Evolutionary conservation across 2,888 invertebrate genomes (phyloP), one percentile per base, ranked within the genome.

Genomic region (Oxycera nigricornis): DNA sequence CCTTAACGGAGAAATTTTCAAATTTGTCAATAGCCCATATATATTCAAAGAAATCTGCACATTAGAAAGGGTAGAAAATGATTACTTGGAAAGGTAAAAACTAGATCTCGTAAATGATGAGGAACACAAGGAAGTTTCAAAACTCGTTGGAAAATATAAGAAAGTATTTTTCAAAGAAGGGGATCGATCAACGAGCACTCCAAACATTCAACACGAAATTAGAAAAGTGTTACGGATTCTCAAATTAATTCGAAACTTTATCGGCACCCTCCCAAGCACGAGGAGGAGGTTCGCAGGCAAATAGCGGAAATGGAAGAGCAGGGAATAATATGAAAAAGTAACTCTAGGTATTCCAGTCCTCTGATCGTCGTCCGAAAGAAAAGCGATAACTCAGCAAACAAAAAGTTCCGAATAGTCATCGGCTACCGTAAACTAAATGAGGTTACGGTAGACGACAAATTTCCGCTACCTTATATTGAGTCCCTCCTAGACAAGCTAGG

Each of bases 121-220:
- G n/a, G n/a, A n/a, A n/a, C n/a, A n/a, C n/a, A n/a, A n/a, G n/a
- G n/a, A n/a, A n/a, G n/a, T n/a, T n/a, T n/a, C n/a, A n/a, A n/a
- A n/a, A n/a, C n/a, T n/a, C n/a, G n/a, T n/a, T n/a, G n/a, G n/a
- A n/a, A n/a, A n/a, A n/a, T n/a, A n/a, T n/a, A n/a, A n/a, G n/a
- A n/a, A n/a, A n/a, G n/a, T n/a, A n/a, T n/a, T n/a, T n/a, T 76
- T 75, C 55, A 77, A 74, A 67, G 73, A 76, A 52, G 76, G 74
- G 22, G 75, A 77, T 41, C 39, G 20, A 35, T 68, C 22, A 31
- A 76, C 72, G 20, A 74, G 55, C 24, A 74, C 72, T 1, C 55
- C 11, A 1, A 50, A 46, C 9, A 24, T 76, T n/a, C 68, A 73
- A 20, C 74, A 74, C 50, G 55, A 76, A 52, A 76, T 74, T 11